These are phyloP conservation scores for Craseonycteris thonglongyai DNA, from an alignment of 2,113 vertebrate species.

Conservation along the genomic window DNA sequence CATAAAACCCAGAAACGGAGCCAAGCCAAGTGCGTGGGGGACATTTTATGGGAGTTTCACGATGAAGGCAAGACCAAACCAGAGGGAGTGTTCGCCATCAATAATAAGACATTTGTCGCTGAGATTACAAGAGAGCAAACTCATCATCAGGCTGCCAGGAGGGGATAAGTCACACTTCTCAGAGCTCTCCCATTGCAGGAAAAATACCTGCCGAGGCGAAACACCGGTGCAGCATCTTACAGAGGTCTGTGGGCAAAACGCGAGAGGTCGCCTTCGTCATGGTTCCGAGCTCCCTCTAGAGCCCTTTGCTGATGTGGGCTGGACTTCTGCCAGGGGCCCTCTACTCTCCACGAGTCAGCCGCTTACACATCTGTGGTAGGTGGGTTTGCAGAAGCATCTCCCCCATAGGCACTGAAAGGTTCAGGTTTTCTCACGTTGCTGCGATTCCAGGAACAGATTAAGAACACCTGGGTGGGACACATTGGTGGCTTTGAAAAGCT, in stretches of 20 bases:
- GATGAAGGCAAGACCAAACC: background rate
- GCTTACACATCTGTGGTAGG: background rate
- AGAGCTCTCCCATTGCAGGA: background rate
- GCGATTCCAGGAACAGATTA: background rate
- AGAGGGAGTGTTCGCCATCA: constrained; percentile 9
- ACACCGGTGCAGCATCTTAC: background rate
- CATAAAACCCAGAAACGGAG: background rate
- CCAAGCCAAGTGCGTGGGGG: background rate
- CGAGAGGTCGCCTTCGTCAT: background rate
- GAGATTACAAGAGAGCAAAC: background rate
- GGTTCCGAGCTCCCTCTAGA: background rate
- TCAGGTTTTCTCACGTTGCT: background rate
- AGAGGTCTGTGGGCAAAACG: background rate
- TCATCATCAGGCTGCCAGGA: background rate
- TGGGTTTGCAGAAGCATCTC: background rate
- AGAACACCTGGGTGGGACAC: background rate
- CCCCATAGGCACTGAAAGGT: background rate
- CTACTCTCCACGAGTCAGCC: background rate
- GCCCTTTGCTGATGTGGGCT: background rate
- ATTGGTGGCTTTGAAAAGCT: background rate
- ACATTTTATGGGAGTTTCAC: constrained; percentile 13
- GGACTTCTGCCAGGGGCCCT: background rate
- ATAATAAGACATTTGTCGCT: constrained; percentile 1
- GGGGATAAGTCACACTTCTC: background rate
- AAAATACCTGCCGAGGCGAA: background rate